Evolutionary conservation across 2,888 invertebrate genomes (phyloP).

Genomic region (Dynastes hyllus): DNA sequence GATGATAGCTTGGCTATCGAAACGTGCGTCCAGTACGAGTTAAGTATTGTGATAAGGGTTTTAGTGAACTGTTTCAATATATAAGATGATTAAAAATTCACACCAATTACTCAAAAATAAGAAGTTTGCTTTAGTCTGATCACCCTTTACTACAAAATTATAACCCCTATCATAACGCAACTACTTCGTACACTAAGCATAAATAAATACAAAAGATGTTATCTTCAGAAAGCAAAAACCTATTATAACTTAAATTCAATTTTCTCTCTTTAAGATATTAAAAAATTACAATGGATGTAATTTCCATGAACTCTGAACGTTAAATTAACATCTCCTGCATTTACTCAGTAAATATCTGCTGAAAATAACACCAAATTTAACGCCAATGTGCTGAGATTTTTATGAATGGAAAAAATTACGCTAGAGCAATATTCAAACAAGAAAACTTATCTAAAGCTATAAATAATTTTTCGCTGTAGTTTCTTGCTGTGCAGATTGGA

Average conservation of each 20-base stretch:
- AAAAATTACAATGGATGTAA: background rate
- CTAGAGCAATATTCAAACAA: conserved; percentile 34
- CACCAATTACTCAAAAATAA: conserved; percentile 22
- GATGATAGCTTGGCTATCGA: no score
- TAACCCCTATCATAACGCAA: conserved; percentile 34
- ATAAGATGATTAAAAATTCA: background rate
- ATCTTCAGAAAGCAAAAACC: background rate
- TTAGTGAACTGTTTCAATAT: no score
- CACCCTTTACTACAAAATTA: conserved; percentile 33
- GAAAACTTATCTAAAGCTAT: conserved; percentile 38
- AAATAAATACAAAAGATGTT: conserved; percentile 39
- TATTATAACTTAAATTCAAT: background rate
- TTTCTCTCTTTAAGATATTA: no score
- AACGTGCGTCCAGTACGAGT: no score
- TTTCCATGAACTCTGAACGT: background rate
- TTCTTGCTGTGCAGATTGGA: conserved; percentile 24
- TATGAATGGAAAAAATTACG: conserved; percentile 17
- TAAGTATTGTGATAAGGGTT: no score
- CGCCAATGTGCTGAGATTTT: conserved; percentile 46
- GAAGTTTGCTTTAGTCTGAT: background rate
- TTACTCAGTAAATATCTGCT: conserved; percentile 14
- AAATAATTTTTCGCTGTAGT: background rate
- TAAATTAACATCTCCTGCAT: conserved; percentile 28
- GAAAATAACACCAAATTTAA: conserved; percentile 14
- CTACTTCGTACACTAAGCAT: conserved; percentile 37